Evolutionary conservation across 1,140 invertebrate species (phyloP).

Genomic region (Antheraea mylitta): DNA sequence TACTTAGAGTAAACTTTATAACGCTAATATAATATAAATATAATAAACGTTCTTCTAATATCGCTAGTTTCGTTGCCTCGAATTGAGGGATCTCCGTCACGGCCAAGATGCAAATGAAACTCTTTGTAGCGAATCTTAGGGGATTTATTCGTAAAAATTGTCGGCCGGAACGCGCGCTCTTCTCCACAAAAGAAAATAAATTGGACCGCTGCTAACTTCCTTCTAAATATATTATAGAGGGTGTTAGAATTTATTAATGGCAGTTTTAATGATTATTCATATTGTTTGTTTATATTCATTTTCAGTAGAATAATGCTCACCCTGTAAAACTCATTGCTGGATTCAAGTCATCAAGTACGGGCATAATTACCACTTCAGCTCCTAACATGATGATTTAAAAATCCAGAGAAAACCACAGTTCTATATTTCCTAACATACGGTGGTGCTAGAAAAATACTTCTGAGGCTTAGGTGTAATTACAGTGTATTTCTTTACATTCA

Average conservation of each 20-base stretch:
- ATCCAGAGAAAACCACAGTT: too few species aligned
- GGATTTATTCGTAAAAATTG: constrained; percentile 69
- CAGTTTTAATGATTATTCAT: background rate
- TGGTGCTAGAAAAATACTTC: too few species aligned
- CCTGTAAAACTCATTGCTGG: too few species aligned
- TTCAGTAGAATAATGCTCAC: too few species aligned
- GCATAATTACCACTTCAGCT: too few species aligned
- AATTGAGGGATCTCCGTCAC: constrained; percentile 30
- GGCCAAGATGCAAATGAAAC: constrained; percentile 66
- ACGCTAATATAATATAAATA: too few species aligned
- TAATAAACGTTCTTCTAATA: background rate
- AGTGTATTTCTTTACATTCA: too few species aligned
- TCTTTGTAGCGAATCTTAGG: constrained; percentile 70
- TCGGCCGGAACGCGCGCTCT: constrained; percentile 34
- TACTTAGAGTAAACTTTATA: too few species aligned
- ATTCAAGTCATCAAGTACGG: too few species aligned
- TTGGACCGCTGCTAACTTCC: constrained; percentile 29
- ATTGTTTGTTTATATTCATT: background rate
- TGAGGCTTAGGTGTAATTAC: too few species aligned
- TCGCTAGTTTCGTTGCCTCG: constrained; percentile 4
- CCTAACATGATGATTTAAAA: too few species aligned
- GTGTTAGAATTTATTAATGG: constrained; percentile 4
- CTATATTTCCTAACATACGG: too few species aligned
- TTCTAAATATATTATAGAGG: constrained; percentile 8
- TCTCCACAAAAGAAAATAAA: constrained; percentile 58